Evolutionary conservation across 2,113 vertebrate genomes (phyloP).

Genomic region (human (Homo sapiens)): GRCh38 chr12:27856001-27856500

Average conservation of each 20-base stretch:
- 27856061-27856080: background rate
- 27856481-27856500: no score
- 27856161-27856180: background rate
- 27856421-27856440: no score
- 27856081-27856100: background rate
- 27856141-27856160: background rate
- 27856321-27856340: background rate
- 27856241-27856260: background rate
- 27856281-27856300: background rate
- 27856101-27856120: background rate
- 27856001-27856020: background rate
- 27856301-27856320: background rate
- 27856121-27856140: no score
- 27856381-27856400: background rate
- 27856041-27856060: background rate
- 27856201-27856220: background rate
- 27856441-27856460: no score
- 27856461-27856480: no score
- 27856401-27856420: no score
- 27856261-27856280: background rate
- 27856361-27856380: constrained; percentile 23
- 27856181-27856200: background rate
- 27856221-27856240: background rate
- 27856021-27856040: background rate
- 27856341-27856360: background rate